These are phyloP conservation scores for Phortica magna DNA, from an alignment of 2,888 invertebrate species.

Conservation along the genomic window DNA sequence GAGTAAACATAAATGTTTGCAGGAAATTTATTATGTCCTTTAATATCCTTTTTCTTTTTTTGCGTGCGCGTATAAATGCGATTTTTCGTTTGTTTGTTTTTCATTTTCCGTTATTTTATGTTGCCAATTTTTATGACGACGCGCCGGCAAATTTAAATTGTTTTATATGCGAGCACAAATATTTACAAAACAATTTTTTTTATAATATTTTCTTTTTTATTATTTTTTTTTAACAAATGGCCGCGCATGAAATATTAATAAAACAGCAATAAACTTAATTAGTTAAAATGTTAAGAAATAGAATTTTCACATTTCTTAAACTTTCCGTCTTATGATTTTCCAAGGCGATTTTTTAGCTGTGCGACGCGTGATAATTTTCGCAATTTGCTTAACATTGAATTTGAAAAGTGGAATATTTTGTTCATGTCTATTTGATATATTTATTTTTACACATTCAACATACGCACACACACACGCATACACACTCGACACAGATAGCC, in stretches of 20 bases:
- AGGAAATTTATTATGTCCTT: slow-evolving; percentile 44
- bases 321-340: too few species aligned
- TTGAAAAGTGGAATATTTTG: slow-evolving; percentile 37
- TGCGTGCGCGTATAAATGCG: neutral
- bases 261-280: neutral
- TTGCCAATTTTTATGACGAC: slow-evolving; percentile 9
- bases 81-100: slow-evolving; percentile 11
- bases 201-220: neutral
- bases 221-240: neutral
- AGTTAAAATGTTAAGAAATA: neutral
- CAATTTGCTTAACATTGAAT: slow-evolving; percentile 38
- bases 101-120: neutral
- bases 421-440: neutral
- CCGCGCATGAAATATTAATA: neutral
- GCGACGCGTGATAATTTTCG: slow-evolving; percentile 27
- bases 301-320: too few species aligned
- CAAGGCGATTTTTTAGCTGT: neutral
- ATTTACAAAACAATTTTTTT: neutral
- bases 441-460: slow-evolving; percentile 25
- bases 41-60: slow-evolving; percentile 46
- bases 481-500: neutral
- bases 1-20: slow-evolving; percentile 6
- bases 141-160: slow-evolving; percentile 25
- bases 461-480: neutral
- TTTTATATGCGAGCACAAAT: neutral